These are phyloP conservation scores for Scaptomyza tumidula DNA, from an alignment of 2,888 invertebrate genomes.

Conservation along the genomic window DNA sequence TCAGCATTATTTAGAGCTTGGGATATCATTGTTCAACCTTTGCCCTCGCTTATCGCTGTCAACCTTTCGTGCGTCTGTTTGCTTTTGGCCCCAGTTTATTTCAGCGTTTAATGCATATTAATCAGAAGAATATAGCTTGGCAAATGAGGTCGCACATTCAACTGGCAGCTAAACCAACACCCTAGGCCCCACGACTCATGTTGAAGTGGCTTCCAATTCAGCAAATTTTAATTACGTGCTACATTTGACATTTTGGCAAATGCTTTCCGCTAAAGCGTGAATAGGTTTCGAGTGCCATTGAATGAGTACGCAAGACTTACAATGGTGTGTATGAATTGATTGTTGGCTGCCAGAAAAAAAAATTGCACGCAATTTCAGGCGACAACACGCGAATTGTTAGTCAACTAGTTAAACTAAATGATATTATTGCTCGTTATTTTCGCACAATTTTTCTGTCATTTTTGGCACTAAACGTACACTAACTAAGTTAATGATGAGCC, in stretches of 20 bases:
- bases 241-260: slow-evolving; percentile 57
- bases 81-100: slow-evolving; percentile 29
- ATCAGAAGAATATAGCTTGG: slow-evolving; percentile 46
- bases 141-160: slow-evolving; percentile 32
- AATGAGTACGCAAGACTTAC: slow-evolving; percentile 12
- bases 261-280: slow-evolving; percentile 49
- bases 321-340: slow-evolving; percentile 24
- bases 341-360: slow-evolving; percentile 29
- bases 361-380: slow-evolving; percentile 46
- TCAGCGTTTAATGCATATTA: slow-evolving; percentile 55
- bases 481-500: slow-evolving; percentile 70
- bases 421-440: slow-evolving; percentile 53
- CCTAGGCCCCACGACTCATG: not conserved
- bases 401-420: slow-evolving; percentile 44
- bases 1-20: slow-evolving; percentile 25
- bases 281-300: slow-evolving; percentile 46
- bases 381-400: slow-evolving; percentile 38
- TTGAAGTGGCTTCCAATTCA: slow-evolving; percentile 58
- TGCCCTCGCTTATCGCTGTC: slow-evolving; percentile 49
- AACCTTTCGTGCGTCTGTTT: slow-evolving; percentile 49
- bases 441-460: slow-evolving; percentile 68
- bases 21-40: slow-evolving; percentile 50
- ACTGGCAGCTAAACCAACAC: slow-evolving; percentile 1
- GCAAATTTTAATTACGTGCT: slow-evolving; percentile 75
- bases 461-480: slow-evolving; percentile 70